Evolutionary conservation across 2,888 invertebrate genomes (phyloP).

Genomic region (Trisateles emortualis): DNA sequence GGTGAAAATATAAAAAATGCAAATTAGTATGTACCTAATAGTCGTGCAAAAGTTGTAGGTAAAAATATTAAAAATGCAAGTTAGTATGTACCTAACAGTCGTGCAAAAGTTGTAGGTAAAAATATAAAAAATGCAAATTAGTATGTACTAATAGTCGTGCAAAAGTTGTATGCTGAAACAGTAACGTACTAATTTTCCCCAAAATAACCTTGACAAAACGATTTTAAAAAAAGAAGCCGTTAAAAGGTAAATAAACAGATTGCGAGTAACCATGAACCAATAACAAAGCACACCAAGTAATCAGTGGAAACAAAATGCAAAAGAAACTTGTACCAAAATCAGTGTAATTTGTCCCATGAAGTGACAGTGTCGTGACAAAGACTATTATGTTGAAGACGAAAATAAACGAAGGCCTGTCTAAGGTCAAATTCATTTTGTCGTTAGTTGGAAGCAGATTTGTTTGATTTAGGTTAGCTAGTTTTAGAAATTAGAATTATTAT

Average conservation of each 20-base stretch:
- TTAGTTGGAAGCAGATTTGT: conserved; percentile 18
- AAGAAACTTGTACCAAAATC: conserved; percentile 38
- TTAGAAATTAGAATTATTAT: background rate
- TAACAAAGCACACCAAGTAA: conserved; percentile 26
- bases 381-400: conserved; percentile 44
- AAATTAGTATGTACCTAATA: no score
- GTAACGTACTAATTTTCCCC: background rate
- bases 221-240: background rate
- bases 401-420: conserved; percentile 43
- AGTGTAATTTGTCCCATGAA: conserved; percentile 43
- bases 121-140: no score
- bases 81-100: no score
- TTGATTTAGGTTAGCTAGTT: background rate
- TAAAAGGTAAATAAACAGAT: conserved; percentile 19
- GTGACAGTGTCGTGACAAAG: conserved; percentile 50
- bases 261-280: conserved; percentile 21
- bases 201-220: background rate
- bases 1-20: no score
- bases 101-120: no score
- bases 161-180: no score
- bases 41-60: no score
- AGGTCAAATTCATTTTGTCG: conserved; percentile 31
- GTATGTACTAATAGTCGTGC: no score
- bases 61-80: no score
- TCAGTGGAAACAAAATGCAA: conserved; percentile 31